phyloP scores from a whole-genome alignment of 2,797 vertebrate species.

The Crax fasciolata region DNA sequence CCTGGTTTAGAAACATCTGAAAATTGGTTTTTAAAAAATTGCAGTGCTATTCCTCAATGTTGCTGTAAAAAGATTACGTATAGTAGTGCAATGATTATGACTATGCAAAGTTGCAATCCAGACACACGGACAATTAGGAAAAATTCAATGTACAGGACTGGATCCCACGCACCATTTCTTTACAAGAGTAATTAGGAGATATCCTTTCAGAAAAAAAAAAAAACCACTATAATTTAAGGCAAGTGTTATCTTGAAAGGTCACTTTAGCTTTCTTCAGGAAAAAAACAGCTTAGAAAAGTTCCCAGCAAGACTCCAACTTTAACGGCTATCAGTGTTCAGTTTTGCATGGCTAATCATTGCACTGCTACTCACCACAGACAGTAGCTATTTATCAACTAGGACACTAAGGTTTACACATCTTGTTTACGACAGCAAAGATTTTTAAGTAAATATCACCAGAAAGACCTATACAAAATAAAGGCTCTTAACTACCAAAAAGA shows the following conservation, averaged over 20 bases:
- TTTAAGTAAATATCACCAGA: constrained; percentile 46
- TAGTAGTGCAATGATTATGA: constrained; percentile 41
- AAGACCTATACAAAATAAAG: constrained; percentile 61
- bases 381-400: not conserved
- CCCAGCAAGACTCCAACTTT: not conserved
- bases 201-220: not conserved
- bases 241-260: constrained; percentile 66
- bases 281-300: constrained; percentile 28
- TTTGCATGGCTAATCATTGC: constrained; percentile 27
- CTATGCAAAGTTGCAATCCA: constrained; percentile 7
- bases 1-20: constrained; percentile 53
- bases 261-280: constrained; percentile 56
- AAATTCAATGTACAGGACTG: not conserved
- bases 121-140: not conserved
- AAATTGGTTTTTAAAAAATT: constrained; percentile 25
- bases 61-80: constrained; percentile 33
- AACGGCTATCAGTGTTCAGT: not conserved
- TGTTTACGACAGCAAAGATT: constrained; percentile 47
- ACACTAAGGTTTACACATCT: not conserved
- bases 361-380: constrained; percentile 40
- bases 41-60: constrained; percentile 66
- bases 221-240: constrained; percentile 35
- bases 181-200: not conserved
- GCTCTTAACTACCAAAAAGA: constrained; percentile 48
- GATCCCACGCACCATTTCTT: not conserved